A percentile compares a stretch with the other conserved stretches of the same genome.
Evolutionary conservation across 1,140 invertebrate genomes (phyloP).

Genomic region (Drosophila albomicans): DNA sequence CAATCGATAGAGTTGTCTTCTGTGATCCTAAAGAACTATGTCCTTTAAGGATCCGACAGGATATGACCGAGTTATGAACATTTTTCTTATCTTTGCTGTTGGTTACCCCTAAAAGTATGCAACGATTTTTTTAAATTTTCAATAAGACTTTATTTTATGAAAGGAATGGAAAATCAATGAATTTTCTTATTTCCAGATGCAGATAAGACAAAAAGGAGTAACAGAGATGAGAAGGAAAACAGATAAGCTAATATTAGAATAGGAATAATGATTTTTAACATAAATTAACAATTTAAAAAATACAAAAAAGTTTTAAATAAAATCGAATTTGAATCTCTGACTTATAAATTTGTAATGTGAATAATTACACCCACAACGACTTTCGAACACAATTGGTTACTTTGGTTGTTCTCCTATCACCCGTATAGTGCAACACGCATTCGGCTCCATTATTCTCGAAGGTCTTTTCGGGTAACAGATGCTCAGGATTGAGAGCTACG

Average conservation of each 20-base stretch:
- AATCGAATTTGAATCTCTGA: background rate
- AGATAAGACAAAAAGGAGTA: too few species aligned
- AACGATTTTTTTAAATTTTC: too few species aligned
- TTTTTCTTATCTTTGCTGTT: background rate
- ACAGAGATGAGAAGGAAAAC: too few species aligned
- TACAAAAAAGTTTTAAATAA: background rate
- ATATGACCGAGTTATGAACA: background rate
- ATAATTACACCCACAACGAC: conserved; percentile 85
- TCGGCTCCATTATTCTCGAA: conserved; percentile 96
- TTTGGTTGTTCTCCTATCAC: conserved; percentile 87
- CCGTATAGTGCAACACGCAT: conserved; percentile 91
- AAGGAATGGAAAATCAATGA: too few species aligned
- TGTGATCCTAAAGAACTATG: background rate
- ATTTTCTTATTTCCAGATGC: too few species aligned
- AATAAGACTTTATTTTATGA: too few species aligned
- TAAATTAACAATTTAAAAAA: too few species aligned
- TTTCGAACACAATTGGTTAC: conserved; percentile 90
- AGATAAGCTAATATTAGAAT: too few species aligned
- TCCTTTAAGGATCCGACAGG: background rate
- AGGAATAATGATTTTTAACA: too few species aligned
- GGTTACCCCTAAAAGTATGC: too few species aligned
- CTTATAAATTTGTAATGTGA: background rate
- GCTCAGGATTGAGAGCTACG: conserved; percentile 90
- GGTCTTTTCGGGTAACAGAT: conserved; percentile 93
- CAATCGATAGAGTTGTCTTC: background rate